Conservation (phyloP, 2,113 vertebrate genomes). For the Paramisgurnus dabryanus region DNA sequence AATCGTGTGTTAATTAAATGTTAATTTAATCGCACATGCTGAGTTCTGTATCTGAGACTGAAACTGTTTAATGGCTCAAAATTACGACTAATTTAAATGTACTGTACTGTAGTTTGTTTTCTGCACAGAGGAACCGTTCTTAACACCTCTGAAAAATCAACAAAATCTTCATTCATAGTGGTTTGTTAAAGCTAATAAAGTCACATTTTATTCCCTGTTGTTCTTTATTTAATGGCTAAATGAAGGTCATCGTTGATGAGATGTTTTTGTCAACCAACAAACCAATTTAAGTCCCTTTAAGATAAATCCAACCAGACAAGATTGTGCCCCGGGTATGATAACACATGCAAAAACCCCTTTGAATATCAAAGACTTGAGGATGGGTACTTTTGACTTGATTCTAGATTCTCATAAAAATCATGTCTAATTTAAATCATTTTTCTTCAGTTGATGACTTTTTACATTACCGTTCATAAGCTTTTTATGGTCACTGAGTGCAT, state of each 20-base stretch:
- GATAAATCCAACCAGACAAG: background rate
- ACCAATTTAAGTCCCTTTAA: background rate
- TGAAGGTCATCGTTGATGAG: background rate
- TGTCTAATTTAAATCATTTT: too few relatives aligned
- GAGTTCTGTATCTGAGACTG: background rate
- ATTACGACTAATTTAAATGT: too few relatives aligned
- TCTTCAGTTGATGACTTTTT: too few relatives aligned
- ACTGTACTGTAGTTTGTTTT: background rate
- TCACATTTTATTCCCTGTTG: background rate
- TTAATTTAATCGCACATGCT: constrained; percentile 20
- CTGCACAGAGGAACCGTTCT: background rate
- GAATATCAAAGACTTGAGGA: too few relatives aligned
- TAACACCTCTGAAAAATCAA: background rate
- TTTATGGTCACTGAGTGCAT: too few relatives aligned
- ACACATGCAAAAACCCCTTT: too few relatives aligned
- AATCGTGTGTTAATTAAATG: background rate
- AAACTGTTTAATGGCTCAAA: constrained; percentile 3
- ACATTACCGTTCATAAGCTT: too few relatives aligned
- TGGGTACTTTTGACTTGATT: too few relatives aligned
- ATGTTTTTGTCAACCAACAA: background rate
- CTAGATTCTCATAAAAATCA: too few relatives aligned
- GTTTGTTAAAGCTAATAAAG: background rate
- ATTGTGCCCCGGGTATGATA: too few relatives aligned
- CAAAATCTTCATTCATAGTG: background rate
- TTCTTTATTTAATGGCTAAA: background rate